phyloP scores from a whole-genome alignment of 2,797 vertebrate species.

The Psittacula derbiana region DNA sequence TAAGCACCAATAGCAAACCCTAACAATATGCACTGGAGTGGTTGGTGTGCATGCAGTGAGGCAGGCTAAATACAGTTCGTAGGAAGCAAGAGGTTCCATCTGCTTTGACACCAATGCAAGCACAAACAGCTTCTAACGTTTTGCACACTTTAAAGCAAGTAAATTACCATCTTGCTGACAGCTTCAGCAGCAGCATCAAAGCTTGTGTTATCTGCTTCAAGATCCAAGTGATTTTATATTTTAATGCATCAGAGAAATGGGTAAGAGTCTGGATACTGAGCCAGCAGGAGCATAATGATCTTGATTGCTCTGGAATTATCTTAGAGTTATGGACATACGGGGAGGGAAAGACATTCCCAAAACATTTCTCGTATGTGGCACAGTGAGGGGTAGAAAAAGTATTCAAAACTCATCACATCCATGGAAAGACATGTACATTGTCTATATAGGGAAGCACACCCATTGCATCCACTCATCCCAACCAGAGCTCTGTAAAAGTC shows the following conservation, averaged over 20 bases:
- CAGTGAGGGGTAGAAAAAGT: neutral
- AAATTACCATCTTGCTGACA: neutral
- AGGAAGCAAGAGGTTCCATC: neutral
- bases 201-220: neutral
- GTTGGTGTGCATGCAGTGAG: neutral
- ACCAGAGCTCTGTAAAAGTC: neutral
- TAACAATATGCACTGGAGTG: neutral
- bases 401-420: neutral
- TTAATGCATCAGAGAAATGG: neutral
- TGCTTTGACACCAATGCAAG: neutral
- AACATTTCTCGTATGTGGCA: neutral
- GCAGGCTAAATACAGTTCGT: neutral
- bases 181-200: neutral
- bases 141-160: neutral
- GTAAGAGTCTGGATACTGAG: neutral
- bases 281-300: neutral
- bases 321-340: neutral
- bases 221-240: neutral
- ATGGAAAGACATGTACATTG: neutral
- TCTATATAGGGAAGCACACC: neutral
- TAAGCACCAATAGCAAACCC: neutral
- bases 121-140: neutral
- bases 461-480: neutral
- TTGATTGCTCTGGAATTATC: neutral
- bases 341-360: neutral